Percentiles rank a stretch among this genome's conserved stretches.
Evolutionary conservation across 2,797 vertebrate species (phyloP).

Genomic region (Pagetopsis macropterus): DNA sequence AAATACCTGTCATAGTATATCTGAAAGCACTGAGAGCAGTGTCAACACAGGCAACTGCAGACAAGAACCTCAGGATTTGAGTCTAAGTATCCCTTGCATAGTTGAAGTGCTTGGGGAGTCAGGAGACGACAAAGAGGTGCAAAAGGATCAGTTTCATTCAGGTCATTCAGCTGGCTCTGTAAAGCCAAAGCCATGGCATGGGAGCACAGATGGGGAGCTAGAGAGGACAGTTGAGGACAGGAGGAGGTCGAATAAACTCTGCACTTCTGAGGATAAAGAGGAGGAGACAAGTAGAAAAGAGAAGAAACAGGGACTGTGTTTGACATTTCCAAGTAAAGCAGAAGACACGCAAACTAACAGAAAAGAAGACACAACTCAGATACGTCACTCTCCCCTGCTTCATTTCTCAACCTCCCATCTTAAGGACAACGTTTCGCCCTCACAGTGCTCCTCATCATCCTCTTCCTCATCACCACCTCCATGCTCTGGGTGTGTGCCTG

Average conservation of each 20-base stretch:
- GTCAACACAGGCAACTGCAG: slow-evolving; percentile 7
- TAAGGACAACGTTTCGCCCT: slow-evolving; percentile 1
- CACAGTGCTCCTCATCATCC: slow-evolving; percentile 2
- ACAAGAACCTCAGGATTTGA: slow-evolving; percentile 16
- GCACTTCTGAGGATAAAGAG: slow-evolving; percentile 9
- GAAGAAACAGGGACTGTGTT: background rate
- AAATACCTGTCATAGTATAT: background rate
- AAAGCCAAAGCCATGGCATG: no score
- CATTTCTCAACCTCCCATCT: background rate
- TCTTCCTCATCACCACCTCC: slow-evolving; percentile 26
- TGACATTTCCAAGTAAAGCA: background rate
- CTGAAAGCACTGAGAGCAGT: slow-evolving; percentile 20
- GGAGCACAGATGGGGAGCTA: slow-evolving; percentile 14
- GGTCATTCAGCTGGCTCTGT: slow-evolving; percentile 11
- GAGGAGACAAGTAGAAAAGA: background rate
- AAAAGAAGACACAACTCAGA: slow-evolving; percentile 5
- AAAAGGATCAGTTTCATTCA: slow-evolving; percentile 27
- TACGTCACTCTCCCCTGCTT: background rate
- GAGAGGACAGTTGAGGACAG: slow-evolving; percentile 4
- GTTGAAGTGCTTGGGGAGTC: background rate
- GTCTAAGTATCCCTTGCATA: slow-evolving; percentile 6
- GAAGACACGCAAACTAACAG: slow-evolving; percentile 9
- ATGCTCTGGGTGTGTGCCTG: slow-evolving; percentile 65
- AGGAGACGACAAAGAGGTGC: slow-evolving; percentile 24
- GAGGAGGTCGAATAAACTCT: slow-evolving; percentile 5